These are phyloP conservation scores for Unio delphinus DNA, from an alignment of 2,888 invertebrate genomes.

Conservation along the genomic window DNA sequence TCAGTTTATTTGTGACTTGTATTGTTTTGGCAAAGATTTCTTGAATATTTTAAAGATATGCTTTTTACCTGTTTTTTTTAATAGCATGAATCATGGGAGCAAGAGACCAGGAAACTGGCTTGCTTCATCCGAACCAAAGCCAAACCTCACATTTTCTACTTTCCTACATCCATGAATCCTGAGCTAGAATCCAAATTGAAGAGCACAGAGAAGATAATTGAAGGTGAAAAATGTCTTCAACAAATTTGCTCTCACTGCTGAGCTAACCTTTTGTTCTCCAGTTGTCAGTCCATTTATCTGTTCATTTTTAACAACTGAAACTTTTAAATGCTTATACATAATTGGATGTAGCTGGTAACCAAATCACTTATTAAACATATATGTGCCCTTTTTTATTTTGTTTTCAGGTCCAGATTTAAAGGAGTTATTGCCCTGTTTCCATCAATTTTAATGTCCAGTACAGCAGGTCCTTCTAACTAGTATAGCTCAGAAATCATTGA, in stretches of 20 bases:
- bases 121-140: slow-evolving; percentile 90
- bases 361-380: not conserved
- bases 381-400: not conserved
- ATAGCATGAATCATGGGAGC: slow-evolving; percentile 86
- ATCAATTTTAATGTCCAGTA: too few species aligned
- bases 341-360: too few species aligned
- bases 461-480: too few species aligned
- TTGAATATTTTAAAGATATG: not conserved
- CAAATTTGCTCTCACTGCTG: not conserved
- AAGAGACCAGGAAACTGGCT: slow-evolving; percentile 81
- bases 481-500: too few species aligned
- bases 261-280: not conserved
- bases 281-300: not conserved
- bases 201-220: slow-evolving; percentile 56
- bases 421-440: too few species aligned
- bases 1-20: not conserved
- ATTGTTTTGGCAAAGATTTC: not conserved
- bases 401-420: not conserved
- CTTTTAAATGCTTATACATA: too few species aligned
- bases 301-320: not conserved
- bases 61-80: slow-evolving; percentile 11
- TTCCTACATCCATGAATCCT: slow-evolving; percentile 75
- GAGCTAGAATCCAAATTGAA: slow-evolving; percentile 49
- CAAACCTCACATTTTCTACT: slow-evolving; percentile 89
- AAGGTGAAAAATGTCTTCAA: slow-evolving; percentile 40